Percentiles rank a stretch among this genome's conserved stretches.
Conservation (phyloP, 2,113 vertebrate species). For the Podilymbus podiceps region DNA sequence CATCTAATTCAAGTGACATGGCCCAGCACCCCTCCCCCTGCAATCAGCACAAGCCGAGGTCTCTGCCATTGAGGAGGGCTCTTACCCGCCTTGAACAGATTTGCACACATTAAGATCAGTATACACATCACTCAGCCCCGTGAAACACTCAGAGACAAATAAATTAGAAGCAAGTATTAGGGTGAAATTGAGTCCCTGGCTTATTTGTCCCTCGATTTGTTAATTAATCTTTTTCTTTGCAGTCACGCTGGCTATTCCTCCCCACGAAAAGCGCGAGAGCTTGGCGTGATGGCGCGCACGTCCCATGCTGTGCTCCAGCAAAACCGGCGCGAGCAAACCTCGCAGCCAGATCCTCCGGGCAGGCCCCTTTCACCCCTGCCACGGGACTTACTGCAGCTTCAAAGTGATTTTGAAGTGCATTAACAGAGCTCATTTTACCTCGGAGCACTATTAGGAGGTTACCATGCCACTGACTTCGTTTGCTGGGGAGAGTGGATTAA, state of each 20-base stretch:
- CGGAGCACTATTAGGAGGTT: not conserved
- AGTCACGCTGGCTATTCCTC: not conserved
- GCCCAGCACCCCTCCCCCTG: not conserved
- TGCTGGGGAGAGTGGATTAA: conserved; percentile 29
- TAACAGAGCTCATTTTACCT: conserved; percentile 7
- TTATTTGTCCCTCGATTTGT: not conserved
- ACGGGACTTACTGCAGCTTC: not conserved
- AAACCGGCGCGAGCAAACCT: rapidly evolving
- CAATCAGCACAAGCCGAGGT: not conserved
- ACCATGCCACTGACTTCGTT: not conserved
- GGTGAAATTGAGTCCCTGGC: not conserved
- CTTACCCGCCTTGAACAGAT: not conserved
- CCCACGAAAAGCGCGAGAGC: not conserved
- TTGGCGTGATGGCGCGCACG: not conserved
- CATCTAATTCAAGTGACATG: not conserved
- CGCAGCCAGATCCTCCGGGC: not conserved
- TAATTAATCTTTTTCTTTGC: not conserved
- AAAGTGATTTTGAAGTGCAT: not conserved
- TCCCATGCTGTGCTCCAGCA: rapidly evolving
- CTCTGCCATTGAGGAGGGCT: not conserved
- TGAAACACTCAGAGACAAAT: conserved; percentile 33
- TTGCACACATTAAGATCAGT: conserved; percentile 8
- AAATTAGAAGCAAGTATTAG: not conserved
- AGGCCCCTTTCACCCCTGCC: not conserved
- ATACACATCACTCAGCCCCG: not conserved